Evolutionary conservation across 1,140 invertebrate species (phyloP).

Genomic region (Bradysia coprophila): DNA sequence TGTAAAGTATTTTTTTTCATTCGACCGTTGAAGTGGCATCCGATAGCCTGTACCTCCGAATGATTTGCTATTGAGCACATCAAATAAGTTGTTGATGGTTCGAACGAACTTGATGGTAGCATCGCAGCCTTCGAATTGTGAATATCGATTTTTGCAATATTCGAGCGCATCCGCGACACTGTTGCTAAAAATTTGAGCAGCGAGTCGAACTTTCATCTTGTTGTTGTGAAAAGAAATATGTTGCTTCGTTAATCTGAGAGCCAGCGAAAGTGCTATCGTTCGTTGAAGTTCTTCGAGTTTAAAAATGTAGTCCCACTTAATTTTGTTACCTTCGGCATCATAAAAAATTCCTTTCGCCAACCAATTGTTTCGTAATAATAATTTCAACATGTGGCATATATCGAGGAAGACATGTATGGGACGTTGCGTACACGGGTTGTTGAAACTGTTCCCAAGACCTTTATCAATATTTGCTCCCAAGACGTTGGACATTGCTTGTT

Average conservation of each 20-base stretch:
- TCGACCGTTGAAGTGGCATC: not conserved
- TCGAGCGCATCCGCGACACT: not conserved
- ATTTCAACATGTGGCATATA: not conserved
- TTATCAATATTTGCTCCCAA: not conserved
- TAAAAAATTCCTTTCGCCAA: not conserved
- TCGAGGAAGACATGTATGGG: not conserved
- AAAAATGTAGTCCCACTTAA: not conserved
- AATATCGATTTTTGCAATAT: not conserved
- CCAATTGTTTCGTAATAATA: not conserved
- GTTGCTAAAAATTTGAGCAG: not conserved
- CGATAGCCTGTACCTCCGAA: not conserved
- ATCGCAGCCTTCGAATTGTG: not conserved
- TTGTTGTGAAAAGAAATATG: not conserved
- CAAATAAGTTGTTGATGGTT: not conserved
- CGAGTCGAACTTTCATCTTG: not conserved
- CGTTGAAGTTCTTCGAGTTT: not conserved
- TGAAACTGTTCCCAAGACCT: not conserved
- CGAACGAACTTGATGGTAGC: not conserved
- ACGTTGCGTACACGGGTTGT: not conserved
- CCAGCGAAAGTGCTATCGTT: not conserved
- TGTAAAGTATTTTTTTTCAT: too few species aligned
- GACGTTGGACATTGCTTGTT: not conserved
- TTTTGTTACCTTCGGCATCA: not conserved
- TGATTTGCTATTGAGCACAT: not conserved
- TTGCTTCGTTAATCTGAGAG: not conserved